phyloP scores from a whole-genome alignment of 1,140 invertebrate species.

The Hycleus phaleratus region DNA sequence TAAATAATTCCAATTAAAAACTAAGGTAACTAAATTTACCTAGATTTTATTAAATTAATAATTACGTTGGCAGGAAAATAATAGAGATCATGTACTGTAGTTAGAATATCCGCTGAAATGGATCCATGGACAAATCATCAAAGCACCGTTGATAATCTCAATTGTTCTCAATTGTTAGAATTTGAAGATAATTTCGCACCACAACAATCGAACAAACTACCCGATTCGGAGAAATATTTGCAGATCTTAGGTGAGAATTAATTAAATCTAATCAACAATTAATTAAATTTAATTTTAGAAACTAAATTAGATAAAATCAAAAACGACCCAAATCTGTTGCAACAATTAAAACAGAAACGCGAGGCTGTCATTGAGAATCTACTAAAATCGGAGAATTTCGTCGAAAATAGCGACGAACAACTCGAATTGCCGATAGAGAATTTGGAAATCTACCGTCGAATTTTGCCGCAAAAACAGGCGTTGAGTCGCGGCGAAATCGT shows the following conservation, averaged over 20 bases:
- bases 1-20: no score
- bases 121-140: no score
- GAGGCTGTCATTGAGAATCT: constrained; percentile 43
- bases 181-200: constrained; percentile 46
- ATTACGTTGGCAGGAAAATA: no score
- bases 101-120: no score
- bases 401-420: constrained; percentile 11
- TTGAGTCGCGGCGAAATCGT: constrained; percentile 44
- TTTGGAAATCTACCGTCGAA: constrained; percentile 38
- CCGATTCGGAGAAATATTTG: constrained; percentile 41
- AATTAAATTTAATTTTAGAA: constrained; percentile 34
- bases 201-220: constrained; percentile 24
- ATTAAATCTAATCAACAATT: neutral
- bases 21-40: no score
- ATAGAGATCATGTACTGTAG: no score
- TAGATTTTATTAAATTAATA: no score
- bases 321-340: constrained; percentile 41
- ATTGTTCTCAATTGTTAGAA: neutral
- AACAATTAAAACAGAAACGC: constrained; percentile 42
- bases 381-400: constrained; percentile 21
- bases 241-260: constrained; percentile 33
- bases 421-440: constrained; percentile 40
- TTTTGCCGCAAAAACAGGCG: constrained; percentile 42
- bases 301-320: constrained; percentile 44
- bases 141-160: no score